phyloP scores from a whole-genome alignment of 1,140 invertebrate genomes.

The Zaprionus taronus region DNA sequence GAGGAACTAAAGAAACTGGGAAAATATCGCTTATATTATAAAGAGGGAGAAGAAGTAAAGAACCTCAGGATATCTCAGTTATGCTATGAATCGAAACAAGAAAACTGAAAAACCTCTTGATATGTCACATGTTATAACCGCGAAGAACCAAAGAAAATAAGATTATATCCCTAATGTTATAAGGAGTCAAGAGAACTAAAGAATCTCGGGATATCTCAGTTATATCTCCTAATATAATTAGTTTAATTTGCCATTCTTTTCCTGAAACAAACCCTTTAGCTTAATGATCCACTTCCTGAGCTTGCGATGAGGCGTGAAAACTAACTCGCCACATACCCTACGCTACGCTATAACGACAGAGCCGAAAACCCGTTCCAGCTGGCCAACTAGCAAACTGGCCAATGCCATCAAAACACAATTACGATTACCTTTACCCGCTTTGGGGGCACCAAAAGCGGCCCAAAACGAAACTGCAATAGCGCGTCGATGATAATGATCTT shows the following conservation, averaged over 20 bases:
- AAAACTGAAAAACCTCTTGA: no score
- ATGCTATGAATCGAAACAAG: no score
- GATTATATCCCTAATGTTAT: background rate
- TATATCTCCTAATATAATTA: background rate
- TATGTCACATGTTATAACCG: no score
- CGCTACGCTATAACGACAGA: background rate
- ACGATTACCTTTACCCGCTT: conserved; percentile 32
- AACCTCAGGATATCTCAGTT: no score
- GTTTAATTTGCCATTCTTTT: background rate
- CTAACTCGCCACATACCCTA: conserved; percentile 43
- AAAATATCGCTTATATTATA: no score
- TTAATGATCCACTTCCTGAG: conserved; percentile 6
- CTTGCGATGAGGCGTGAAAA: conserved; percentile 21
- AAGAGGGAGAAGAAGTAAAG: no score
- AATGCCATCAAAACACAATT: conserved; percentile 76
- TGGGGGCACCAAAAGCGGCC: conserved; percentile 46
- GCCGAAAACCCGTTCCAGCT: conserved; percentile 65
- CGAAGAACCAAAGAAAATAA: background rate
- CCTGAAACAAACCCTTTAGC: background rate
- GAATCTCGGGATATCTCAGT: background rate
- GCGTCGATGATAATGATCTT: conserved; percentile 72
- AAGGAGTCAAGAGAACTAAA: background rate
- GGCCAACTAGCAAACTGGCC: conserved; percentile 47
- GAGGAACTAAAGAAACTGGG: no score
- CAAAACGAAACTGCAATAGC: conserved; percentile 72